phyloP scores from a whole-genome alignment of 2,888 invertebrate genomes.

The Sepiola atlantica region DNA sequence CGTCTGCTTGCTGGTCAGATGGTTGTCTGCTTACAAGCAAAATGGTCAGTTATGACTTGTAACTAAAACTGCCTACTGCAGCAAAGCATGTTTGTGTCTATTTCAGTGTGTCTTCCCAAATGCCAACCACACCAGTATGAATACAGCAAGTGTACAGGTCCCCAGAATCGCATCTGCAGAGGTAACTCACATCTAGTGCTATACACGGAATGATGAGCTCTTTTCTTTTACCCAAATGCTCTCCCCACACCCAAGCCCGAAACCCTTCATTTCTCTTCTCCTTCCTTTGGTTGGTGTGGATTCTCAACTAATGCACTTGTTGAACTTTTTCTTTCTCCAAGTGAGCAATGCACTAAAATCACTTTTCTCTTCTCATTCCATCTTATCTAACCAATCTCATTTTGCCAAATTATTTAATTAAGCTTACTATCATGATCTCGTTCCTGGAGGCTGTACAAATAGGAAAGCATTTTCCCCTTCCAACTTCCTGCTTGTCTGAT shows the following conservation, averaged over 20 bases:
- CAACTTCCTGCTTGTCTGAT: neutral
- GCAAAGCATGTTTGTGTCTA: conserved; percentile 47
- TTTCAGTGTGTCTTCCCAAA: conserved; percentile 64
- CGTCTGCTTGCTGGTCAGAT: neutral
- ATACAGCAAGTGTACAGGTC: conserved; percentile 62
- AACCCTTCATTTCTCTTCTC: neutral
- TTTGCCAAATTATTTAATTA: neutral
- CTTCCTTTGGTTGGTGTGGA: neutral
- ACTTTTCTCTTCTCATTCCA: neutral
- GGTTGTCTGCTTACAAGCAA: neutral
- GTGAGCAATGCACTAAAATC: neutral
- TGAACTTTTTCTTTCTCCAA: neutral
- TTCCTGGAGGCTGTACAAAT: neutral
- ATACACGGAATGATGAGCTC: conserved; percentile 35
- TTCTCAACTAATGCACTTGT: conserved; percentile 32
- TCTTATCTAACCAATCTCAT: neutral
- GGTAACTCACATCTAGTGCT: conserved; percentile 54
- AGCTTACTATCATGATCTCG: neutral
- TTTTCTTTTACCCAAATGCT: neutral
- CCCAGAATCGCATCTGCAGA: conserved; percentile 63
- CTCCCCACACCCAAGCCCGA: neutral
- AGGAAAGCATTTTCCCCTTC: neutral
- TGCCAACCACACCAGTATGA: conserved; percentile 63
- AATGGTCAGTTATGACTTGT: neutral
- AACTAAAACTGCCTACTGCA: conserved; percentile 33